Evolutionary conservation across 2,888 invertebrate species (phyloP).

Genomic region (Mesorhabditis belari): DNA sequence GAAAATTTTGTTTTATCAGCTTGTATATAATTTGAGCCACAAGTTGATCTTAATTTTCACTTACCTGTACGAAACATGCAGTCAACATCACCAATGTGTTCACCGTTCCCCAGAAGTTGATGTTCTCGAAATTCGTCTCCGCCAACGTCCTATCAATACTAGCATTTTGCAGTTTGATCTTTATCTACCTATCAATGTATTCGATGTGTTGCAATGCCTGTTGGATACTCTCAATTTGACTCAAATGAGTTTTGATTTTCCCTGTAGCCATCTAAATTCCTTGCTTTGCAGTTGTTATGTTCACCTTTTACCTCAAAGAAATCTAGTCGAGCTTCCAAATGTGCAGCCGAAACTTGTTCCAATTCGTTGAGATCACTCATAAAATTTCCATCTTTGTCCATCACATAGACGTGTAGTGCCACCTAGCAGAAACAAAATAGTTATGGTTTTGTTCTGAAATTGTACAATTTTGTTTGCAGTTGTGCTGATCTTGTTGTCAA

Average conservation of each 20-base stretch:
- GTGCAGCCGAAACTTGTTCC: conserved; percentile 2
- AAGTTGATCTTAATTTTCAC: no score
- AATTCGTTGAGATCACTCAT: conserved; percentile 5
- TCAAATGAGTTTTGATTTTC: conserved; percentile 7
- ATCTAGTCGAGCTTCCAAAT: conserved; percentile 2
- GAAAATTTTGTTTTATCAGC: background rate
- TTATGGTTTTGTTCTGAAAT: background rate
- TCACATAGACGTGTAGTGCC: conserved; percentile 6
- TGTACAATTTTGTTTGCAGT: conserved; percentile 11
- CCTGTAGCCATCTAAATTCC: conserved; percentile 5
- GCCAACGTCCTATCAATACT: conserved; percentile 7
- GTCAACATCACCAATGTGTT: conserved; percentile 13
- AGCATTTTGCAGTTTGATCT: conserved; percentile 1
- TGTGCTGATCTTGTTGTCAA: conserved; percentile 14
- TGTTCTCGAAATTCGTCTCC: conserved; percentile 15
- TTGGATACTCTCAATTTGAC: conserved; percentile 5
- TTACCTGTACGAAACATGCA: conserved; percentile 6
- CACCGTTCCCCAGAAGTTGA: conserved; percentile 20
- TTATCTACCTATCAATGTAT: background rate
- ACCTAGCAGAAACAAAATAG: conserved; percentile 1
- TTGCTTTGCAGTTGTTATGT: no score
- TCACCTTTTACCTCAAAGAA: conserved; percentile 4
- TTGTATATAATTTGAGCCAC: background rate
- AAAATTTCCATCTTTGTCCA: conserved; percentile 8
- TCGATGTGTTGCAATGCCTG: conserved; percentile 3